Percentiles rank a stretch among this genome's conserved stretches.
phyloP scores from a whole-genome alignment of 2,113 vertebrate genomes.

The Theropithecus gelada region DNA sequence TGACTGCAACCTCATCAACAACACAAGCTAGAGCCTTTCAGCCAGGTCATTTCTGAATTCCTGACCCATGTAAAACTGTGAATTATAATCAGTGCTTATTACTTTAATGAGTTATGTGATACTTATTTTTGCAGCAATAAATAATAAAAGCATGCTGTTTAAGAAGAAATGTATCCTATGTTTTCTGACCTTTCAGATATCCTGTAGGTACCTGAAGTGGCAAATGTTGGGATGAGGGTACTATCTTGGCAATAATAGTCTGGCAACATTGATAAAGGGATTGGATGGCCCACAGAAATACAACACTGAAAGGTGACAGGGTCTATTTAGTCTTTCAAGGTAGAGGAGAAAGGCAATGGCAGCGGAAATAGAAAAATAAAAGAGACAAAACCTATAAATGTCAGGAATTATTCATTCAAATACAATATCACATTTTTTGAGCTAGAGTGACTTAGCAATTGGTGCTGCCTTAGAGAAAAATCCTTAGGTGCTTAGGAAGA shows the following conservation, averaged over 20 bases:
- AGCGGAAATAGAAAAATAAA: background rate
- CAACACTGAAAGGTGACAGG: background rate
- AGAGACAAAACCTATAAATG: background rate
- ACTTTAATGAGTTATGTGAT: background rate
- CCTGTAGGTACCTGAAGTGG: background rate
- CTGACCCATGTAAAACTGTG: background rate
- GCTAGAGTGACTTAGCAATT: background rate
- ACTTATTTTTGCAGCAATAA: background rate
- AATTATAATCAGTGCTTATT: background rate
- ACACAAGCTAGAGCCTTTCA: background rate
- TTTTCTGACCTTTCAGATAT: background rate
- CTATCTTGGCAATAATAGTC: background rate
- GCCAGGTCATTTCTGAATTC: background rate
- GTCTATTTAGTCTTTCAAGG: slow-evolving; percentile 54
- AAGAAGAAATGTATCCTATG: background rate
- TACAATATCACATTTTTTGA: background rate
- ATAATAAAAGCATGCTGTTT: background rate
- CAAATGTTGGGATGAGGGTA: background rate
- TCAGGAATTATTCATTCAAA: slow-evolving; percentile 11
- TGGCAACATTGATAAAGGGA: slow-evolving; percentile 6
- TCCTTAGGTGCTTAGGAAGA: background rate
- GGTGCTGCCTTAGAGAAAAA: background rate
- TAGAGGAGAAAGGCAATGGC: slow-evolving; percentile 8
- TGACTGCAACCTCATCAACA: background rate
- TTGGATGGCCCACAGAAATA: background rate